phyloP scores from a whole-genome alignment of 2,888 invertebrate genomes.

The Glaucopsyche alexis region DNA sequence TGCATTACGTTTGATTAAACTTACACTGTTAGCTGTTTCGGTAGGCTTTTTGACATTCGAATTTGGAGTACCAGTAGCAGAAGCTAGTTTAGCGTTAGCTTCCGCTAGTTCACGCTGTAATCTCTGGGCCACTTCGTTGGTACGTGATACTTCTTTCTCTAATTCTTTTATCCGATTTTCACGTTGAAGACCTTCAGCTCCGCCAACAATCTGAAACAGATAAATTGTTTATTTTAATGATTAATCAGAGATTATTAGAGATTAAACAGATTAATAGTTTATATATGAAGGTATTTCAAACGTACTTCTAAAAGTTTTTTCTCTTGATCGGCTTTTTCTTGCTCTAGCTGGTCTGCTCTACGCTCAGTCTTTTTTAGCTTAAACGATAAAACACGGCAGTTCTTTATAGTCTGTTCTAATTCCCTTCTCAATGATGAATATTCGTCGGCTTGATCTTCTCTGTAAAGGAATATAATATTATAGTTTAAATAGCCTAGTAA shows the following conservation, averaged over 20 bases:
- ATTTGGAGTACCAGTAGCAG: constrained; percentile 59
- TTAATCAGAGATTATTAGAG: too few relatives aligned
- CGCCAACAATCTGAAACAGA: constrained; percentile 71
- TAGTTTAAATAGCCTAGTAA: background rate
- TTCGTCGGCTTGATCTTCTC: constrained; percentile 98
- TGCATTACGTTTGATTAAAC: constrained; percentile 28
- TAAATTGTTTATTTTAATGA: constrained; percentile 35
- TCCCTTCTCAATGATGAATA: constrained; percentile 96
- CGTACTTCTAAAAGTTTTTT: constrained; percentile 81
- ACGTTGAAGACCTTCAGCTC: constrained; percentile 81
- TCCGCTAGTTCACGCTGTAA: constrained; percentile 86
- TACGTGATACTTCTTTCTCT: constrained; percentile 91
- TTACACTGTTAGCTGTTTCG: constrained; percentile 81
- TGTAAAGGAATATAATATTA: constrained; percentile 49
- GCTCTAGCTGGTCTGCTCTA: constrained; percentile 90
- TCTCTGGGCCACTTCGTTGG: constrained; percentile 85
- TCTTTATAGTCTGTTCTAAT: constrained; percentile 97
- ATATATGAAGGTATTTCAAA: background rate
- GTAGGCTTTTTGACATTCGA: constrained; percentile 79
- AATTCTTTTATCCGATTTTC: constrained; percentile 87
- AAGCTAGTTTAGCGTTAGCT: constrained; percentile 79
- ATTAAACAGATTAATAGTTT: constrained; percentile 40
- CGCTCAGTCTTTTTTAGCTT: constrained; percentile 98
- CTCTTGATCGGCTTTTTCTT: constrained; percentile 88
- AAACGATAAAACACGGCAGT: constrained; percentile 98